Percentiles rank a stretch among this genome's conserved stretches.
phyloP scores from a whole-genome alignment of 2,888 invertebrate species.

The Chrysodeixis includens region DNA sequence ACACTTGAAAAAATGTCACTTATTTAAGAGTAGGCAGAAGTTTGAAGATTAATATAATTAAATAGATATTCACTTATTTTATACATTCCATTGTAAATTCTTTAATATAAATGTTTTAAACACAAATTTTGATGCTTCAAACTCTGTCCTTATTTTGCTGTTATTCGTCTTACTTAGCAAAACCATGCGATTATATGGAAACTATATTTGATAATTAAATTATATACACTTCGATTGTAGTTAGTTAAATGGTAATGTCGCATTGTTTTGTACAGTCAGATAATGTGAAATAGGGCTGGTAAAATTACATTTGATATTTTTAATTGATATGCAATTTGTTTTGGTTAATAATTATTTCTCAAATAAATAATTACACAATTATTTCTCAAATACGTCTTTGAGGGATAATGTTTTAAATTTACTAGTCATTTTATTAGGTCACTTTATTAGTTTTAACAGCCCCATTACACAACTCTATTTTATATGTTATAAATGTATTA shows the following conservation, averaged over 20 bases:
- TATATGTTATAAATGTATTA: slow-evolving; percentile 41
- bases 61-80: not conserved
- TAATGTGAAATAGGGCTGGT: slow-evolving; percentile 23
- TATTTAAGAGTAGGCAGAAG: not conserved
- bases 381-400: no score
- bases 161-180: slow-evolving; percentile 38
- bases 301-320: not conserved
- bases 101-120: not conserved
- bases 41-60: not conserved
- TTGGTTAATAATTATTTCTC: no score
- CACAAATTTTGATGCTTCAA: slow-evolving; percentile 14
- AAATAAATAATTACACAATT: no score
- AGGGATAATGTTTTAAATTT: not conserved
- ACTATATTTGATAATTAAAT: slow-evolving; percentile 30
- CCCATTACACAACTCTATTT: slow-evolving; percentile 19
- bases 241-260: slow-evolving; percentile 11
- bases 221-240: not conserved
- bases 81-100: slow-evolving; percentile 2
- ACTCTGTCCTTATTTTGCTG: slow-evolving; percentile 17
- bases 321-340: not conserved
- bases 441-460: slow-evolving; percentile 3
- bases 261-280: slow-evolving; percentile 42
- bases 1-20: no score
- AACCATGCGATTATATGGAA: slow-evolving; percentile 38
- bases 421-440: not conserved